Conservation (phyloP, 2,888 invertebrate species). For the Atherix ibis region DNA sequence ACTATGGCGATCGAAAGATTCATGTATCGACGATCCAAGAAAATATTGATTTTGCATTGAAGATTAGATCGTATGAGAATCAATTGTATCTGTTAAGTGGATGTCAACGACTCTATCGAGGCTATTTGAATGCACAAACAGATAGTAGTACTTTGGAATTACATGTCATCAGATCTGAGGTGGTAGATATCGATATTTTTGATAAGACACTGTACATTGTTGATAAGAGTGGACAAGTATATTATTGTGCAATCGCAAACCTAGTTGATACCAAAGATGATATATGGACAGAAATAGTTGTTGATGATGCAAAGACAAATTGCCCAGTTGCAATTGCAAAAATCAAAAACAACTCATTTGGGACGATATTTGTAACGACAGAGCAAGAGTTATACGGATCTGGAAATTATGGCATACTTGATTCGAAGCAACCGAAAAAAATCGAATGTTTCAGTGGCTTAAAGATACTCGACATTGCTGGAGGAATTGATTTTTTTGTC, state of each 20-base stretch:
- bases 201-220: conserved; percentile 12
- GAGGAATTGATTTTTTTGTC: conserved; percentile 64
- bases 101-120: too few relatives aligned
- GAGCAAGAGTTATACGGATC: conserved; percentile 24
- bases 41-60: too few relatives aligned
- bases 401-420: conserved; percentile 27
- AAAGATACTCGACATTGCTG: conserved; percentile 49
- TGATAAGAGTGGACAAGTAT: conserved; percentile 11
- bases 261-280: conserved; percentile 1
- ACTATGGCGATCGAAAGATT: too few relatives aligned
- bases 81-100: too few relatives aligned
- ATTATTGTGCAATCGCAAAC: conserved; percentile 3
- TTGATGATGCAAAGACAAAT: conserved; percentile 4
- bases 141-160: too few relatives aligned
- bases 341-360: conserved; percentile 26
- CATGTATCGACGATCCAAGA: too few relatives aligned
- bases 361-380: conserved; percentile 24
- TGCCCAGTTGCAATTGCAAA: conserved; percentile 4
- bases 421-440: conserved; percentile 42
- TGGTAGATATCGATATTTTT: conserved; percentile 13
- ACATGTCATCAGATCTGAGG: too few relatives aligned
- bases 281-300: conserved; percentile 8
- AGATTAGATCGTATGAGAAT: too few relatives aligned
- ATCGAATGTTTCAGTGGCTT: conserved; percentile 53
- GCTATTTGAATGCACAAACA: too few relatives aligned